Evolutionary conservation across 2,797 vertebrate species (phyloP).

Genomic region (Pampus argenteus): DNA sequence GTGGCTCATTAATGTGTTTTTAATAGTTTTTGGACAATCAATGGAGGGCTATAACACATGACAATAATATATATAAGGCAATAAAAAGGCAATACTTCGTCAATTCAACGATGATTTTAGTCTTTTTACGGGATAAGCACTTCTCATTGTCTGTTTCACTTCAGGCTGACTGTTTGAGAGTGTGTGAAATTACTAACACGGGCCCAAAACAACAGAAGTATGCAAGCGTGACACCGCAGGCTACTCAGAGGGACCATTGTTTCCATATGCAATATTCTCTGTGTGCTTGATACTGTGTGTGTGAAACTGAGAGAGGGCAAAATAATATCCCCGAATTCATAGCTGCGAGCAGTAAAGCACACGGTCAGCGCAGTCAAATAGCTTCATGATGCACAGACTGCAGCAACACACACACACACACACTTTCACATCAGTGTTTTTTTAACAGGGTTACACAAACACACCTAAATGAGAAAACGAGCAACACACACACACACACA

Average conservation of each 20-base stretch:
- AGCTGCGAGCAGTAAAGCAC: constrained; percentile 54
- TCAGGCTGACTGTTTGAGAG: constrained; percentile 37
- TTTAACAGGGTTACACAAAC: constrained; percentile 28
- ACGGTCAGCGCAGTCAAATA: constrained; percentile 73
- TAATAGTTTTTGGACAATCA: neutral
- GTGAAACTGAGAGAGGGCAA: constrained; percentile 25
- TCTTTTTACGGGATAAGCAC: constrained; percentile 2
- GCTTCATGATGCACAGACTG: constrained; percentile 14
- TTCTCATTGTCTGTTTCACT: constrained; percentile 26
- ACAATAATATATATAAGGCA: neutral
- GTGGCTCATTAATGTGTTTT: neutral
- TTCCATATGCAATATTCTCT: constrained; percentile 47
- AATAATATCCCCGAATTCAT: constrained; percentile 58
- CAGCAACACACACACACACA: neutral
- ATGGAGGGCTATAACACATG: neutral
- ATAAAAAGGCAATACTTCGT: too few species aligned
- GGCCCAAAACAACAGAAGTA: constrained; percentile 38
- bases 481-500: constrained; percentile 10
- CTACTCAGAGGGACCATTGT: constrained; percentile 31
- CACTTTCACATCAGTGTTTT: constrained; percentile 13
- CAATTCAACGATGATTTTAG: neutral
- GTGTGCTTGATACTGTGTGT: neutral
- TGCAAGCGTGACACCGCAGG: constrained; percentile 36
- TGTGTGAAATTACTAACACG: constrained; percentile 68
- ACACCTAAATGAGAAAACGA: constrained; percentile 5